Conservation (phyloP, 2,113 vertebrate species). For the Gila orcuttii region DNA sequence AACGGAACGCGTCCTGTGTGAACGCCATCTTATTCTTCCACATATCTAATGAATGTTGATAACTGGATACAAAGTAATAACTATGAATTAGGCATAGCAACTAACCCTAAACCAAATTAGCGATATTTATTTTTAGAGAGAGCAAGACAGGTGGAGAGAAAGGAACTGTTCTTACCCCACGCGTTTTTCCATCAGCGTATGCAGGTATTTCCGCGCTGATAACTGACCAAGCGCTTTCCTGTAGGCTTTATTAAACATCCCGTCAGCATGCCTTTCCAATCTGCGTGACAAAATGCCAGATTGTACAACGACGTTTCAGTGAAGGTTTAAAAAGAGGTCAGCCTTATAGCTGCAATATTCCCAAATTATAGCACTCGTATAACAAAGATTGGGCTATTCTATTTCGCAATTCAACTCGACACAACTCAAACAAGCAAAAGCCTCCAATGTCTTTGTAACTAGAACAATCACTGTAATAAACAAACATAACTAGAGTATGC, state of each 20-base stretch:
- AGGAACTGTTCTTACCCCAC: slow-evolving; percentile 84
- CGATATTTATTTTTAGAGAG: background rate
- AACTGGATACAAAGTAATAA: too few species aligned
- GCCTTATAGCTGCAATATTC: background rate
- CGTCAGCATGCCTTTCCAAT: slow-evolving; percentile 87
- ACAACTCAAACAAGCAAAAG: background rate
- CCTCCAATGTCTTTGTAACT: background rate
- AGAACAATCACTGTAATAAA: background rate
- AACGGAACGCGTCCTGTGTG: background rate
- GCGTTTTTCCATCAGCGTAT: slow-evolving; percentile 89
- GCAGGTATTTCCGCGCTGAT: slow-evolving; percentile 91
- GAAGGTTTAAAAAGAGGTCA: background rate
- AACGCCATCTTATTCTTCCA: background rate
- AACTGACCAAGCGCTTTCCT: slow-evolving; percentile 90
- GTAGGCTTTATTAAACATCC: slow-evolving; percentile 94
- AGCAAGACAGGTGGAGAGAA: background rate
- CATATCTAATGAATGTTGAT: too few species aligned
- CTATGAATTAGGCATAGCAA: too few species aligned
- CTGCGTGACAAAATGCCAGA: slow-evolving; percentile 75
- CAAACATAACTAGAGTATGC: background rate
- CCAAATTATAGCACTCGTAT: background rate
- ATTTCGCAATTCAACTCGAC: too few species aligned
- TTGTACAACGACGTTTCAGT: slow-evolving; percentile 45
- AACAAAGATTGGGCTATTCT: background rate
- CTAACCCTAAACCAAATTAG: background rate